Percentiles rank a stretch among this genome's conserved stretches.
Conservation (phyloP, 2,888 invertebrate species). For the Synanthedon vespiformis region DNA sequence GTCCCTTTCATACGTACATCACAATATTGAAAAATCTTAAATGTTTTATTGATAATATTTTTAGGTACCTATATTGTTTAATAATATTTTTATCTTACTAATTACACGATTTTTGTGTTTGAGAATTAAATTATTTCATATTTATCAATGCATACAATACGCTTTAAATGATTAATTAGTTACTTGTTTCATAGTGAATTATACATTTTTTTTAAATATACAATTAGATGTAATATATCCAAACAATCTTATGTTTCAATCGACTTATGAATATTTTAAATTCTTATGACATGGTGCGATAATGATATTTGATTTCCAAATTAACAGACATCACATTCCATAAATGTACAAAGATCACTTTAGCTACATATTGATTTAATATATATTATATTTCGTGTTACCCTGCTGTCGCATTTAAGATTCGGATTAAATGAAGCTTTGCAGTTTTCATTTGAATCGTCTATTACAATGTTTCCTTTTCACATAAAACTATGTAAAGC, state of each 20-base stretch:
- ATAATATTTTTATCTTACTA: too few species aligned
- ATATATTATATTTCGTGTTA: constrained; percentile 6
- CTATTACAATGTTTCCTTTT: not conserved
- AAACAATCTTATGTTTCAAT: not conserved
- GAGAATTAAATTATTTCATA: not conserved
- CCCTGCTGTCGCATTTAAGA: constrained; percentile 20
- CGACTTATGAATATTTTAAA: not conserved
- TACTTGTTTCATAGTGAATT: not conserved
- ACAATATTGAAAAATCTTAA: too few species aligned
- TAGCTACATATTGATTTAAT: constrained; percentile 14
- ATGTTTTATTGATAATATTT: too few species aligned
- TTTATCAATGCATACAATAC: not conserved
- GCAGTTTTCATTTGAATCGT: not conserved
- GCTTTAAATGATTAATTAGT: not conserved
- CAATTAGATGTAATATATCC: not conserved
- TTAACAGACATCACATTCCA: constrained; percentile 59
- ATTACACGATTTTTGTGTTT: not conserved
- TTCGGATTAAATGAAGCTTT: not conserved
- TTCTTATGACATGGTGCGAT: constrained; percentile 40
- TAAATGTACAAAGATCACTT: constrained; percentile 43
- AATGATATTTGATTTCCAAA: constrained; percentile 27
- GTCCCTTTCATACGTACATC: not conserved
- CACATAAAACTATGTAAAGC: not conserved
- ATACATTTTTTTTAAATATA: not conserved
- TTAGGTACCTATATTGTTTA: too few species aligned